Conservation (phyloP, 2,888 invertebrate genomes). For the Athalia circularis region DNA sequence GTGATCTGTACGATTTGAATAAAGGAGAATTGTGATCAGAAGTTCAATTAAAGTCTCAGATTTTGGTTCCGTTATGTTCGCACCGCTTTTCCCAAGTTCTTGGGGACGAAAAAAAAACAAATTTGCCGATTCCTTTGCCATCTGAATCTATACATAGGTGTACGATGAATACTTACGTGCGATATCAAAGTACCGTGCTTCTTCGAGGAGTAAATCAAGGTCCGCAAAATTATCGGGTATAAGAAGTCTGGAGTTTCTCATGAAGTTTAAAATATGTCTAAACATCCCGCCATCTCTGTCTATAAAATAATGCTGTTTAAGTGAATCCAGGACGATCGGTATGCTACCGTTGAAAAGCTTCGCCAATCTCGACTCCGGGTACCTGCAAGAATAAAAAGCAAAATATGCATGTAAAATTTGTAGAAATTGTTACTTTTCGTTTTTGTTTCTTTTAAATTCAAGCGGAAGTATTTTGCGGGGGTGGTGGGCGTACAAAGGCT, state of each 20-base stretch:
- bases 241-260: slow-evolving; percentile 92
- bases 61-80: no score
- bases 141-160: background rate
- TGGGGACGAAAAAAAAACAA: no score
- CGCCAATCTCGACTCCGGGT: slow-evolving; percentile 92
- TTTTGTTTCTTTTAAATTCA: no score
- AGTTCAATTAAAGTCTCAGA: no score
- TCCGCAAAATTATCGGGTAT: slow-evolving; percentile 92
- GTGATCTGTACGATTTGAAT: no score
- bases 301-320: slow-evolving; percentile 99
- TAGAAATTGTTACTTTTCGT: background rate
- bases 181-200: slow-evolving; percentile 94
- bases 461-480: no score
- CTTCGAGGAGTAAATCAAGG: slow-evolving; percentile 90
- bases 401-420: slow-evolving; percentile 7
- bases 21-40: no score
- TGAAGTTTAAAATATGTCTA: slow-evolving; percentile 96
- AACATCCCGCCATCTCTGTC: slow-evolving; percentile 99
- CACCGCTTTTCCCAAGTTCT: no score
- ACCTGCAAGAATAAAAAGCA: slow-evolving; percentile 79
- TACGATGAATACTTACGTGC: slow-evolving; percentile 79
- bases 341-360: slow-evolving; percentile 96
- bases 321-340: slow-evolving; percentile 95
- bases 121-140: no score
- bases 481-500: no score